These are phyloP conservation scores for Ctenopoma kingsleyae DNA, from an alignment of 2,797 vertebrate species.

Conservation along the genomic window DNA sequence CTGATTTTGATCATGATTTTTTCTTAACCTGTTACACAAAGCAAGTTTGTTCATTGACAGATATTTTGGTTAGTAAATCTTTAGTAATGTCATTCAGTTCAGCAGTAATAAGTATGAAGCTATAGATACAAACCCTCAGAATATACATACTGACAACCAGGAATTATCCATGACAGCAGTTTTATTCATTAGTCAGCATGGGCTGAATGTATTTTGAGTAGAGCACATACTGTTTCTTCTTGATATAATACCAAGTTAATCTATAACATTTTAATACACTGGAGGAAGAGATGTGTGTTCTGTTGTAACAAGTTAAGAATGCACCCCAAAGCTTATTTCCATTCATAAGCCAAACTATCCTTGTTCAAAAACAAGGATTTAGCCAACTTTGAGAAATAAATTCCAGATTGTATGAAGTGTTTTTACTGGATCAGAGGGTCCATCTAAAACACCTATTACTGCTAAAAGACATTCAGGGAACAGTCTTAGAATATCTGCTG, in stretches of 20 bases:
- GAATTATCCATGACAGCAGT: background rate
- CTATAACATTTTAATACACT: background rate
- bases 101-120: no score
- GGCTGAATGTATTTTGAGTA: background rate
- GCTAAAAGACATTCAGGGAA: conserved; percentile 5
- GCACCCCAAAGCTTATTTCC: conserved; percentile 6
- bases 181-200: background rate
- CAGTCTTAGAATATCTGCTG: background rate
- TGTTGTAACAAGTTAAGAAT: conserved; percentile 11
- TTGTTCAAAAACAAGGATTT: background rate
- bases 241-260: no score
- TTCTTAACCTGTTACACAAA: no score
- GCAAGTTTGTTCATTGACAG: no score
- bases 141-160: background rate
- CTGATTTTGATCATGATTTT: no score
- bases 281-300: background rate
- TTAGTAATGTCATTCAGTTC: no score
- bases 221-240: background rate
- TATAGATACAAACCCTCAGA: no score
- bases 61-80: no score
- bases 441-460: conserved; percentile 14
- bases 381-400: conserved; percentile 27
- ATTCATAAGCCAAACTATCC: conserved; percentile 12
- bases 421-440: conserved; percentile 20
- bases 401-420: conserved; percentile 13